Evolutionary conservation across 2,888 invertebrate species (phyloP).

Genomic region (Amaurobius ferox): DNA sequence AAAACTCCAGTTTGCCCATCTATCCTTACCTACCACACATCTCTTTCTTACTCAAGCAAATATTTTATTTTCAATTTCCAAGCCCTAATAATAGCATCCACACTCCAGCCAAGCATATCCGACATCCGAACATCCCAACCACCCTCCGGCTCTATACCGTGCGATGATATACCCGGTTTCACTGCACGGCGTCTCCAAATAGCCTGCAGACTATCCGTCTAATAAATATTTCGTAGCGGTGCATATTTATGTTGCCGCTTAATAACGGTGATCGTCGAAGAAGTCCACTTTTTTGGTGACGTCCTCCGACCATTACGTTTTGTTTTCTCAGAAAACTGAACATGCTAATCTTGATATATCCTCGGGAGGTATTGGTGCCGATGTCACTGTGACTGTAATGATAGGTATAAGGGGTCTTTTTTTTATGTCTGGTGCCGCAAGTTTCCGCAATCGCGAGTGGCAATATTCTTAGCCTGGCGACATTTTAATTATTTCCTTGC

Average conservation of each 20-base stretch:
- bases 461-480: not conserved
- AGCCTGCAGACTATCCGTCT: not conserved
- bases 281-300: conserved; percentile 1
- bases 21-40: not conserved
- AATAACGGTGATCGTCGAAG: not conserved
- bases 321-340: not conserved
- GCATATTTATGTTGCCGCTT: not conserved
- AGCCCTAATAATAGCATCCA: not conserved
- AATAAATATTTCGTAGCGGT: not conserved
- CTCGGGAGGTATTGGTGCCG: not conserved
- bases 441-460: not conserved
- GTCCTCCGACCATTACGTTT: not conserved
- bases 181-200: not conserved
- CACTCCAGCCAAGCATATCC: not conserved
- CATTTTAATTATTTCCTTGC: not conserved
- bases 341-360: not conserved
- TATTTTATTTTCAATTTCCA: not conserved
- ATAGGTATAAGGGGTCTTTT: not conserved
- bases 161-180: not conserved
- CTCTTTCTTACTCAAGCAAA: not conserved
- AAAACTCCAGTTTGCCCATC: no score
- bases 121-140: not conserved
- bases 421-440: not conserved
- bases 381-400: not conserved
- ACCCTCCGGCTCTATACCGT: not conserved